Evolutionary conservation across 2,113 vertebrate species (phyloP), one percentile per base, ranked within the genome.

Genomic region (Ceyx melanurus): DNA sequence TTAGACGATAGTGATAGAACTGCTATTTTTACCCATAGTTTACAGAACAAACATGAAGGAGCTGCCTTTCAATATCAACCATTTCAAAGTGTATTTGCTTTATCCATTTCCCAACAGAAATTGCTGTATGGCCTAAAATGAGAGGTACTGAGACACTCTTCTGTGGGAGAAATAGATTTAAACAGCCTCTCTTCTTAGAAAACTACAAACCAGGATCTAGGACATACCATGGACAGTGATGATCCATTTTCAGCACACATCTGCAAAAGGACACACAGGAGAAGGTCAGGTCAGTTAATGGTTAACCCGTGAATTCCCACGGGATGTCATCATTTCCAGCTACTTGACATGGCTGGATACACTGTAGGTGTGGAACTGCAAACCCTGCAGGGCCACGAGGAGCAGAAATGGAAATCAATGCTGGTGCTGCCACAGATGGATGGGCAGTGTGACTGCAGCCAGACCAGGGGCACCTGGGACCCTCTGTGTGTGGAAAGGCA

Each of bases 161-260:
- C n/a, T 42, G 33, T 29, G 23, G 51, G 11, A 62, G 25, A 71
- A 82, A 73, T 16, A 11, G 8, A 51, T 26, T 18, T n/a, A 40
- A 90, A 45, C 22, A 76, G 17, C 28, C 40, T 67, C 75, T 61
- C 26, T 54, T 62, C 66, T 50, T n/a, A 40, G 22, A 76, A 88
- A 70, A 33, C 22, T 42, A 93, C 67, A 93, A 86, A 61, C 64
- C 40, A 87, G 5, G 54, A 45, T 79, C 73, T 35, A n/a, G 79
- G 29, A 98, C 98, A 87, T 97, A 99, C 99, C 99, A 99, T 3
- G 99, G 99, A 79, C 99, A 99, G 88, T 99, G 99, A 97, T 99
- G 99, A 97, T 99, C 99, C 99, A 99, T 99, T 97, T 99, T 99
- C 93, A 99, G 97, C 83, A 99, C 98, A 64, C 99, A 99, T 80